phyloP scores from a whole-genome alignment of 2,888 invertebrate species.

The Eupithecia dodoneata region DNA sequence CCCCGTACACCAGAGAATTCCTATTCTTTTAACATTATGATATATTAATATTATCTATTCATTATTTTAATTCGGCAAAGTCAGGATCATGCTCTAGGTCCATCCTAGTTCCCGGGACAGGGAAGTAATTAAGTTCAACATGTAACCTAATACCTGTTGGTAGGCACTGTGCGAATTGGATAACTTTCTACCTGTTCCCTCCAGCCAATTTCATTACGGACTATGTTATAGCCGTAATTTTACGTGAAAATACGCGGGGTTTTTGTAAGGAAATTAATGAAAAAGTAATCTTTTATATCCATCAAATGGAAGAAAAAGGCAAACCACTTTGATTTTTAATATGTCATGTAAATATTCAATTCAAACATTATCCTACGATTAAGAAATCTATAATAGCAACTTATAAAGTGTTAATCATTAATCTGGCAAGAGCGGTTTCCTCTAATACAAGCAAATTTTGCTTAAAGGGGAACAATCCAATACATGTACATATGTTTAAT shows the following conservation, averaged over 20 bases:
- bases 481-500: no score
- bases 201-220: constrained; percentile 20
- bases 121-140: constrained; percentile 56
- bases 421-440: no score
- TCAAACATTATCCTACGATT: not conserved
- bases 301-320: not conserved
- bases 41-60: not conserved
- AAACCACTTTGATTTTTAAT: not conserved
- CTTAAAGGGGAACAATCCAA: no score
- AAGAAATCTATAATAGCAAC: not conserved
- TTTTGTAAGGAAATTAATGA: not conserved
- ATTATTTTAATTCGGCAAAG: not conserved
- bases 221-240: constrained; percentile 6
- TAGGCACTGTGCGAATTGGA: constrained; percentile 31
- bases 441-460: no score
- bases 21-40: not conserved
- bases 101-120: constrained; percentile 39
- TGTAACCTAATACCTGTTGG: constrained; percentile 39
- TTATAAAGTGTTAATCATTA: no score
- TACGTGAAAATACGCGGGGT: not conserved
- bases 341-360: no score
- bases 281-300: not conserved
- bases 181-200: constrained; percentile 33
- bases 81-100: not conserved
- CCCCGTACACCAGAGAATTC: no score